These are phyloP conservation scores for Zaprionus africanus DNA, from an alignment of 1,140 invertebrate genomes.

Conservation along the genomic window DNA sequence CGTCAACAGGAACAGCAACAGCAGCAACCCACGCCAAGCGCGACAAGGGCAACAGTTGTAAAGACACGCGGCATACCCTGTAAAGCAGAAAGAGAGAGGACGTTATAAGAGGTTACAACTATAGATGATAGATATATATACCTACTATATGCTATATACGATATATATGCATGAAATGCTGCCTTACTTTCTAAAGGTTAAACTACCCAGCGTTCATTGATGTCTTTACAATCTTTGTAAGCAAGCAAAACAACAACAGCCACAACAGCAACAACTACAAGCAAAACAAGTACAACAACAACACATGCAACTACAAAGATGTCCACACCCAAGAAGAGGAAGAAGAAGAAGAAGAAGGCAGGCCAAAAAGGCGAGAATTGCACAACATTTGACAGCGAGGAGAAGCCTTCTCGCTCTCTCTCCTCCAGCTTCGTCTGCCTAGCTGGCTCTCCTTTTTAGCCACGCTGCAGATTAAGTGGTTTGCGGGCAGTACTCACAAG, in stretches of 20 bases:
- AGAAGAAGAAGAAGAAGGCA: slow-evolving; percentile 15
- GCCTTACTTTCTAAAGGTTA: background rate
- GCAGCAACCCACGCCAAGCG: slow-evolving; percentile 46
- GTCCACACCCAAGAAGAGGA: slow-evolving; percentile 46
- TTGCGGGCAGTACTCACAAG: slow-evolving; percentile 15
- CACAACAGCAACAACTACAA: background rate
- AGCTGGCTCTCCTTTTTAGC: slow-evolving; percentile 8
- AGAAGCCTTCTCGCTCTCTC: background rate
- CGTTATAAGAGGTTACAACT: background rate
- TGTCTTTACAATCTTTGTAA: background rate
- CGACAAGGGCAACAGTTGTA: background rate
- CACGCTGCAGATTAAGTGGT: slow-evolving; percentile 62
- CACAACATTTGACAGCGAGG: slow-evolving; percentile 58
- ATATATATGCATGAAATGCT: background rate
- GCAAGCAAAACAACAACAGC: background rate
- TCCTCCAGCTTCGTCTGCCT: background rate
- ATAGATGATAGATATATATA: too few species aligned
- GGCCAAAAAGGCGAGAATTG: slow-evolving; percentile 48
- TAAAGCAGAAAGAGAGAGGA: background rate
- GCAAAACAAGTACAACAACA: background rate
- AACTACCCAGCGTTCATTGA: background rate
- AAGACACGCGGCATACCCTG: slow-evolving; percentile 24
- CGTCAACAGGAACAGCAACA: slow-evolving; percentile 28
- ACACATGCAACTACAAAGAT: slow-evolving; percentile 6
- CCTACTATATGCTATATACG: too few species aligned